These are phyloP conservation scores for Catocala sponsa DNA, from an alignment of 2,888 invertebrate species.

Conservation along the genomic window DNA sequence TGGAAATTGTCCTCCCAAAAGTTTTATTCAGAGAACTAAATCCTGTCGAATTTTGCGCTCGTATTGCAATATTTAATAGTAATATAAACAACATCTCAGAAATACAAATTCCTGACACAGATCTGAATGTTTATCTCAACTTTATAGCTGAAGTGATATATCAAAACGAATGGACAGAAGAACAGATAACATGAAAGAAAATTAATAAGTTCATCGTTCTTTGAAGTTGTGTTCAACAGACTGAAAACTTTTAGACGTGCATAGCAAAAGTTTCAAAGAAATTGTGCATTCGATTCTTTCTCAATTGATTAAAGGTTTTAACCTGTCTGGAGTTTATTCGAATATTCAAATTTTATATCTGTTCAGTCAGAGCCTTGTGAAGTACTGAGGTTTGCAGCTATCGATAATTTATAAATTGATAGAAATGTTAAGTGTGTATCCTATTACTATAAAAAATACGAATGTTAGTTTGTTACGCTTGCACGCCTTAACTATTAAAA, in stretches of 20 bases:
- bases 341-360: not conserved
- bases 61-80: not conserved
- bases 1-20: too few relatives aligned
- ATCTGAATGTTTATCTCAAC: slow-evolving; percentile 13
- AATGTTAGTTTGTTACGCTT: too few relatives aligned
- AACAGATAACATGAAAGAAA: slow-evolving; percentile 36
- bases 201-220: slow-evolving; percentile 35
- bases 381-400: too few relatives aligned
- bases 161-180: slow-evolving; percentile 23
- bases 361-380: too few relatives aligned
- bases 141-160: slow-evolving; percentile 14
- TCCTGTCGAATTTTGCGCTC: too few relatives aligned
- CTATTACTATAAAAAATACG: too few relatives aligned
- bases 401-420: too few relatives aligned
- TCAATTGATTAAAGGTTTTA: slow-evolving; percentile 12
- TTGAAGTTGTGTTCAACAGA: slow-evolving; percentile 43
- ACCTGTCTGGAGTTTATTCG: slow-evolving; percentile 2
- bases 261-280: slow-evolving; percentile 32
- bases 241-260: slow-evolving; percentile 32
- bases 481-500: too few relatives aligned
- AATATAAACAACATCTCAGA: not conserved
- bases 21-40: too few relatives aligned
- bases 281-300: slow-evolving; percentile 16
- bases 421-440: too few relatives aligned
- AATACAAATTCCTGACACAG: not conserved